A percentile compares a stretch with the other conserved stretches of the same genome.
Evolutionary conservation across 2,797 vertebrate species (phyloP).

Genomic region (Glossophaga mutica): DNA sequence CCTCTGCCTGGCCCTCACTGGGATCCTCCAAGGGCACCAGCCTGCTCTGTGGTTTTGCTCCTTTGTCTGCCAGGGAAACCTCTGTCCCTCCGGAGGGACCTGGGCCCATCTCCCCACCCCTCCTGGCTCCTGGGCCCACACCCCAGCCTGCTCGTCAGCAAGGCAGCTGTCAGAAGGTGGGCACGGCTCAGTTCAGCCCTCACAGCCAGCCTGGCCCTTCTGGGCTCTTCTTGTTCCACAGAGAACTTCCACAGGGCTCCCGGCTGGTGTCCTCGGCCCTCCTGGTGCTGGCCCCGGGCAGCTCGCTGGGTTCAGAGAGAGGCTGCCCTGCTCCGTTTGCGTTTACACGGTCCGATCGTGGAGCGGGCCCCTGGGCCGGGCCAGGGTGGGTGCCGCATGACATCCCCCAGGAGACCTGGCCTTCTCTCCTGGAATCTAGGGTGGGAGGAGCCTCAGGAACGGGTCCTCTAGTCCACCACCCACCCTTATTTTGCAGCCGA

Average conservation of each 20-base stretch:
- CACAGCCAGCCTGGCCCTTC: neutral
- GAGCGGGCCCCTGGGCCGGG: neutral
- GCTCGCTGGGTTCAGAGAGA: neutral
- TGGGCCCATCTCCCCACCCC: rapidly evolving
- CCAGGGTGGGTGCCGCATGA: neutral
- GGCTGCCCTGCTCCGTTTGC: neutral
- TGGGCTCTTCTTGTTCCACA: neutral
- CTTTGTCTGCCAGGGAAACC: neutral
- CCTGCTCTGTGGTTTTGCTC: neutral
- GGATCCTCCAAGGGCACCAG: neutral
- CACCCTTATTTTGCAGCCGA: neutral
- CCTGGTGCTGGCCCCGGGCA: neutral
- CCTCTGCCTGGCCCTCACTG: neutral
- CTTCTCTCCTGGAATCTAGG: neutral
- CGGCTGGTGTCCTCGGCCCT: neutral
- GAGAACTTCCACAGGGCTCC: neutral
- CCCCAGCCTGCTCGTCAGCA: neutral
- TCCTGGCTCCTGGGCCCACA: neutral
- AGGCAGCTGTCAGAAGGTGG: neutral
- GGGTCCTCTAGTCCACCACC: neutral
- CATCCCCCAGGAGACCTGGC: neutral
- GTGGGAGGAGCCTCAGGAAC: neutral
- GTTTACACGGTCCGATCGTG: neutral
- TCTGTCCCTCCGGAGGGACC: neutral
- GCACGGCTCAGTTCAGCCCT: rapidly evolving